Conservation (phyloP, 1,140 invertebrate species). For the Coptotermes formosanus region DNA sequence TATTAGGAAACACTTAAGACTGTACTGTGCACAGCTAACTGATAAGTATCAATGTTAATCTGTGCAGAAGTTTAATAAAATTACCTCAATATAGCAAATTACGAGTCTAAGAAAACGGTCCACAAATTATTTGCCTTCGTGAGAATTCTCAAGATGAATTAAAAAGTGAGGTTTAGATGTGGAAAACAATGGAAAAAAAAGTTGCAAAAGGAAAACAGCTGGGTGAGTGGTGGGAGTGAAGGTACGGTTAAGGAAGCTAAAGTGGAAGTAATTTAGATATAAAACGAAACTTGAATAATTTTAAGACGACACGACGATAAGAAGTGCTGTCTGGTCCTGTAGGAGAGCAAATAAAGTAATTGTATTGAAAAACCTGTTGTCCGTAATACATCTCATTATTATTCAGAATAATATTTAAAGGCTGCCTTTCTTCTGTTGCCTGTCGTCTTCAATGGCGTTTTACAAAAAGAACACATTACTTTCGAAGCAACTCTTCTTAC, state of each 20-base stretch:
- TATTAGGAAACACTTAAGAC: no score
- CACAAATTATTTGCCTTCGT: background rate
- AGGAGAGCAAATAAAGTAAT: background rate
- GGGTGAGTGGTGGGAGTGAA: background rate
- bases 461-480: background rate
- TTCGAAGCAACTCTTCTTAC: background rate
- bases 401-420: background rate
- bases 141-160: background rate
- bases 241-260: background rate
- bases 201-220: background rate
- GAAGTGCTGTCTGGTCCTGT: background rate
- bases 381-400: background rate
- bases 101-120: background rate
- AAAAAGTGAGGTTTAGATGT: background rate
- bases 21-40: no score
- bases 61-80: no score
- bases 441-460: background rate
- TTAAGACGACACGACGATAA: background rate
- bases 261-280: background rate
- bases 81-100: no score
- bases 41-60: no score
- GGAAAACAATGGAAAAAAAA: background rate
- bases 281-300: slow-evolving; percentile 13
- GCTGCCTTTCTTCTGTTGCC: background rate
- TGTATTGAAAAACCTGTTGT: background rate